These are phyloP conservation scores for Sinopyrophorus schimmeli DNA, from an alignment of 2,888 invertebrate genomes.

Conservation along the genomic window DNA sequence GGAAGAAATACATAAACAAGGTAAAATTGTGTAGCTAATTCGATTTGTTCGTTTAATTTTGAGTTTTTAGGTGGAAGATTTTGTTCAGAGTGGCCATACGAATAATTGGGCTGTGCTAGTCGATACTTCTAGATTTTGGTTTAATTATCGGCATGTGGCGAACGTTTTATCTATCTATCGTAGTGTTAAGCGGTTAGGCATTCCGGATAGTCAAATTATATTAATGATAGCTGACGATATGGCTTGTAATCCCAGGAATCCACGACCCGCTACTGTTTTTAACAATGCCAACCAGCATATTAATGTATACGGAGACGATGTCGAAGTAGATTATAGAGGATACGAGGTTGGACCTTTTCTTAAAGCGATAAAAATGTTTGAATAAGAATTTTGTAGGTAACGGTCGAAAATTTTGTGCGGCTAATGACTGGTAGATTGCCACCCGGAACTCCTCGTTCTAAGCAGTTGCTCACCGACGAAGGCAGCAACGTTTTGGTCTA, in stretches of 20 bases:
- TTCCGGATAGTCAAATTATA: constrained; percentile 98
- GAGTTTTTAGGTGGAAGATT: constrained; percentile 42
- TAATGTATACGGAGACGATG: constrained; percentile 99
- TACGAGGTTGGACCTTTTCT: constrained; percentile 81
- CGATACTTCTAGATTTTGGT: constrained; percentile 99
- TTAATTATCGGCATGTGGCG: constrained; percentile 99
- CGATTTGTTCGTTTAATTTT: too few relatives aligned
- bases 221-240: constrained; percentile 99
- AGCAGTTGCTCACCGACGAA: constrained; percentile 92
- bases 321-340: constrained; percentile 97
- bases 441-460: constrained; percentile 91
- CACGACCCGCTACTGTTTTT: constrained; percentile 95
- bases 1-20: too few relatives aligned
- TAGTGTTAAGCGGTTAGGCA: constrained; percentile 97
- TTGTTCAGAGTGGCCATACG: constrained; percentile 76
- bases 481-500: constrained; percentile 96
- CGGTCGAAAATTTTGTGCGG: constrained; percentile 97
- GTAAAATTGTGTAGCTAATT: too few relatives aligned
- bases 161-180: constrained; percentile 98
- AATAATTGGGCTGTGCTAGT: constrained; percentile 99
- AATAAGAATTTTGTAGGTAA: constrained; percentile 70
- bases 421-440: constrained; percentile 91
- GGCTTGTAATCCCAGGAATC: constrained; percentile 98
- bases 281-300: constrained; percentile 98
- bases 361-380: too few relatives aligned